A percentile compares a stretch with the other conserved stretches of the same genome.
Conservation (phyloP, 2,888 invertebrate genomes). For the Apomyelois bistriatella region DNA sequence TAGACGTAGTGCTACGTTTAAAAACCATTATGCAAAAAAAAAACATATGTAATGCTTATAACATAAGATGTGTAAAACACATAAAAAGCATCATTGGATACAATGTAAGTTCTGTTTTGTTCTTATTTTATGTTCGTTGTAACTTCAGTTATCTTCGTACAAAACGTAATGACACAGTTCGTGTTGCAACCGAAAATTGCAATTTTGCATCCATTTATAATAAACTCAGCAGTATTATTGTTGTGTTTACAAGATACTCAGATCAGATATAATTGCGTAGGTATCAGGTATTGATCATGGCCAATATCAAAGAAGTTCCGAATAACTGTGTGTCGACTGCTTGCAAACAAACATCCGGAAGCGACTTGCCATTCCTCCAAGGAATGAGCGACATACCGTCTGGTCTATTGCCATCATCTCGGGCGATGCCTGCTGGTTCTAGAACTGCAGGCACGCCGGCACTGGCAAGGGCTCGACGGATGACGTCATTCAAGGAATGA, state of each 20-base stretch:
- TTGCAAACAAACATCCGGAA: slow-evolving; percentile 33
- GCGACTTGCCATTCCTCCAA: no score
- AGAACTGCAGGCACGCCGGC: no score
- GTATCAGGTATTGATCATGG: not conserved
- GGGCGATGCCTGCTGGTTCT: no score
- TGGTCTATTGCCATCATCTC: no score
- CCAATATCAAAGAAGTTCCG: slow-evolving; percentile 34
- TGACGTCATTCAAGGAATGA: no score
- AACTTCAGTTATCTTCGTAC: slow-evolving; percentile 5
- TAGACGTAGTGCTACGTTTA: no score
- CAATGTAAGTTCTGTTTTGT: not conserved
- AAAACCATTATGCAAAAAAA: no score
- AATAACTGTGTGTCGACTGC: not conserved
- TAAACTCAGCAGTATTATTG: slow-evolving; percentile 4
- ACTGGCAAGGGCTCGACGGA: no score
- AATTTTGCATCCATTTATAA: slow-evolving; percentile 10
- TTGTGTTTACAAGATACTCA: not conserved
- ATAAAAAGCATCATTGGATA: no score
- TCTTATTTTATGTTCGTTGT: slow-evolving; percentile 16
- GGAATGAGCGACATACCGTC: no score
- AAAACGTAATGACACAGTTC: slow-evolving; percentile 10
- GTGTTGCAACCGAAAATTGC: slow-evolving; percentile 16
- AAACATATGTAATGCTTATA: no score
- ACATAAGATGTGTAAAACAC: no score
- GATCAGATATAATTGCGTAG: not conserved